Conservation (phyloP, 2,113 vertebrate species). For the Xiphorhynchus elegans region DNA sequence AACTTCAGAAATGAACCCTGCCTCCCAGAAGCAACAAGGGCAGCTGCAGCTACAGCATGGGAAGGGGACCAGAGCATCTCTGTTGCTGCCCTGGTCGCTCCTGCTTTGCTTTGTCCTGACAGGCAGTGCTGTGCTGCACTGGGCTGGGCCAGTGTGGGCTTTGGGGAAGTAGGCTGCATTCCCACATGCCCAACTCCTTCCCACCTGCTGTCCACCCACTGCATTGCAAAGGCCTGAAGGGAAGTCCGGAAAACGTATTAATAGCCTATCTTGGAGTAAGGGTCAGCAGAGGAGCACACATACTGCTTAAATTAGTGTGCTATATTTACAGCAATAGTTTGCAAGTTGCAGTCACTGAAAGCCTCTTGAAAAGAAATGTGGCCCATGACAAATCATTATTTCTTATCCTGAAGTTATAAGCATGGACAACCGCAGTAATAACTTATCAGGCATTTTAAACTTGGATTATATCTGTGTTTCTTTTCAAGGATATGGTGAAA, state of each 20-base stretch:
- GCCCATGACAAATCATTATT: neutral
- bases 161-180: neutral
- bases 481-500: neutral
- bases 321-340: constrained; percentile 5
- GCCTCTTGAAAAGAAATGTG: neutral
- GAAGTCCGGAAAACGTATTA: neutral
- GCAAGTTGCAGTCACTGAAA: neutral
- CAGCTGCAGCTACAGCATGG: neutral
- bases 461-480: neutral
- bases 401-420: constrained; percentile 6
- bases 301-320: neutral
- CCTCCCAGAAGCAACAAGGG: neutral
- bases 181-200: neutral
- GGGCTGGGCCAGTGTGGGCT: neutral
- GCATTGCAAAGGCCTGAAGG: neutral
- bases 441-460: neutral
- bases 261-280: neutral
- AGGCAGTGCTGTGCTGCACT: neutral
- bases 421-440: neutral
- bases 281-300: neutral
- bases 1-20: neutral
- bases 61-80: neutral
- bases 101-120: neutral
- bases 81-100: rapidly evolving
- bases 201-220: constrained; percentile 14